phyloP scores from a whole-genome alignment of 2,888 invertebrate genomes.

The Sussaba pulchella region DNA sequence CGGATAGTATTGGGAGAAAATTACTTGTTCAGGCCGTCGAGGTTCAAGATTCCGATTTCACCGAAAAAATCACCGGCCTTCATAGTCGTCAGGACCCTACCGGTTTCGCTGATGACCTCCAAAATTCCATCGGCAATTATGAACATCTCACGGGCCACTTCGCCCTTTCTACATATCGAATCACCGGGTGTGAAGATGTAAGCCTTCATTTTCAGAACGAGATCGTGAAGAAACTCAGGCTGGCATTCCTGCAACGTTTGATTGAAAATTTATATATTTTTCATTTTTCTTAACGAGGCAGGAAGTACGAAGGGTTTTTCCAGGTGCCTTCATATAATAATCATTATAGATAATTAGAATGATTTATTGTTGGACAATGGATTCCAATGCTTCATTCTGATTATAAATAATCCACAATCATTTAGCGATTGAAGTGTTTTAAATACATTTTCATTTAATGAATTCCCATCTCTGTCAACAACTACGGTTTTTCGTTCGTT shows the following conservation, averaged over 20 bases:
- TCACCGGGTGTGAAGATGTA: slow-evolving; percentile 99
- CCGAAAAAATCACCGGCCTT: slow-evolving; percentile 99
- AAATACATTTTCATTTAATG: too few species aligned
- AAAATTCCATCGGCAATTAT: slow-evolving; percentile 98
- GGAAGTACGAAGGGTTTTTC: neutral
- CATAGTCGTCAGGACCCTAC: slow-evolving; percentile 97
- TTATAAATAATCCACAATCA: too few species aligned
- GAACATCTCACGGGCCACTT: slow-evolving; percentile 98
- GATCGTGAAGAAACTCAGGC: slow-evolving; percentile 98
- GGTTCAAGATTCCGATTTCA: slow-evolving; percentile 97
- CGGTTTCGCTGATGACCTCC: slow-evolving; percentile 97
- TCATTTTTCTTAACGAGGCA: neutral
- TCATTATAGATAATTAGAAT: too few species aligned
- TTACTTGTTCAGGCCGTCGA: slow-evolving; percentile 98
- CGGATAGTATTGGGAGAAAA: slow-evolving; percentile 72
- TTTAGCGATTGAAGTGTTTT: too few species aligned
- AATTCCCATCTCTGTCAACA: too few species aligned
- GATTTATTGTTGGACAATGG: too few species aligned
- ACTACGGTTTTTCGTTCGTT: neutral
- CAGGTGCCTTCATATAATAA: too few species aligned
- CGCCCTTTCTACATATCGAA: slow-evolving; percentile 97
- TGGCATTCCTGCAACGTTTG: slow-evolving; percentile 93
- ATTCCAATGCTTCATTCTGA: too few species aligned
- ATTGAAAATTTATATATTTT: neutral
- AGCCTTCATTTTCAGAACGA: slow-evolving; percentile 99